These are phyloP conservation scores for Abrostola tripartita DNA, from an alignment of 2,888 invertebrate species.

Conservation along the genomic window DNA sequence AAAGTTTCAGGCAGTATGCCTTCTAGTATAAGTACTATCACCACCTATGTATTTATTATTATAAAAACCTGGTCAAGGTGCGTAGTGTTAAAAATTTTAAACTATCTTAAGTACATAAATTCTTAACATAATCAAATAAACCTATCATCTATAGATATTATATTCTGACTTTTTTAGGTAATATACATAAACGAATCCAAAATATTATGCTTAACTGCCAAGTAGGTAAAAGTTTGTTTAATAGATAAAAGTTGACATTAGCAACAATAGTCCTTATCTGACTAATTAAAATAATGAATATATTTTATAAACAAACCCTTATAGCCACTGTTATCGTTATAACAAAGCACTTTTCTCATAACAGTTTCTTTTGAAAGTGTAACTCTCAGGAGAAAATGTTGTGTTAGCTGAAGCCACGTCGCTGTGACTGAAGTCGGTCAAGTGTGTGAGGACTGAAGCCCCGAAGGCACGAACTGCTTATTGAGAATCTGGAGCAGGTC, in stretches of 20 bases:
- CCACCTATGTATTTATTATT: too few species aligned
- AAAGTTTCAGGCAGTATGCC: too few species aligned
- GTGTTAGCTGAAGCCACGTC: slow-evolving; percentile 13
- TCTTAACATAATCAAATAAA: too few species aligned
- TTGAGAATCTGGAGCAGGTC: slow-evolving; percentile 45
- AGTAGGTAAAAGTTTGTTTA: too few species aligned
- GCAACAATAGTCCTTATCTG: neutral
- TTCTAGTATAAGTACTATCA: too few species aligned
- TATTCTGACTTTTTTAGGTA: too few species aligned
- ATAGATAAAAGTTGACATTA: neutral
- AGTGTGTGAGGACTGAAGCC: slow-evolving; percentile 38
- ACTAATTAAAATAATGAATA: neutral
- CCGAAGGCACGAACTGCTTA: slow-evolving; percentile 47
- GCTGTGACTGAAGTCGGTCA: slow-evolving; percentile 46
- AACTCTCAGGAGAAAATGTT: slow-evolving; percentile 21
- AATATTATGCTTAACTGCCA: too few species aligned
- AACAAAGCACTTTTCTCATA: slow-evolving; percentile 5
- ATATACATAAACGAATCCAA: too few species aligned
- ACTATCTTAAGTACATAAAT: too few species aligned
- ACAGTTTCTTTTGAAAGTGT: slow-evolving; percentile 23
- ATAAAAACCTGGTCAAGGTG: too few species aligned
- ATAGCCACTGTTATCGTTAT: slow-evolving; percentile 1
- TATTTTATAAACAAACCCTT: neutral
- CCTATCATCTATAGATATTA: too few species aligned
- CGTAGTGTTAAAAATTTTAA: too few species aligned